phyloP scores from a whole-genome alignment of 1,140 invertebrate species.

The Daktulosphaira vitifoliae region DNA sequence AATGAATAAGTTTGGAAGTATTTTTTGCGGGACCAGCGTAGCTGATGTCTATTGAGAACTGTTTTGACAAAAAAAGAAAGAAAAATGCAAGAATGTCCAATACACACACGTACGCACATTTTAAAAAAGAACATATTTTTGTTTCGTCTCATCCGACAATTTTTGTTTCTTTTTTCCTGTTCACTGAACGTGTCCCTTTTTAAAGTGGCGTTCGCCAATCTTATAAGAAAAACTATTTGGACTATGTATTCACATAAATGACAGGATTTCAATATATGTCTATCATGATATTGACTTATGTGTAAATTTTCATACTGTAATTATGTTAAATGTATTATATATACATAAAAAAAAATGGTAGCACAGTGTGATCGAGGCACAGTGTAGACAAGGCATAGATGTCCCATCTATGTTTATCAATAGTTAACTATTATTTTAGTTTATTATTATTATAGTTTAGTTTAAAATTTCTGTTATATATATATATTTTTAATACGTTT shows the following conservation, averaged over 20 bases:
- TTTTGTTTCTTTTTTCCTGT: conserved; percentile 22
- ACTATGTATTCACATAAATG: not conserved
- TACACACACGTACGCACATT: not conserved
- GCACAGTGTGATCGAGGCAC: too few species aligned
- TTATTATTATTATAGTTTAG: too few species aligned
- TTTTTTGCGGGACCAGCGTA: not conserved
- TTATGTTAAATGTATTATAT: too few species aligned
- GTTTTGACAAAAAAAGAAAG: not conserved
- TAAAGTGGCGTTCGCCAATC: conserved; percentile 4
- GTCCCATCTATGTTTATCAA: too few species aligned
- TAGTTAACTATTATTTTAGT: too few species aligned
- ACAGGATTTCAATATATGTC: too few species aligned
- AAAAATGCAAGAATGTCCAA: conserved; percentile 14
- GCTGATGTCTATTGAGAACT: conserved; percentile 1
- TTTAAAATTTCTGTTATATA: too few species aligned
- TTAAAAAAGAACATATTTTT: not conserved
- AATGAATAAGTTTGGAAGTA: conserved; percentile 18
- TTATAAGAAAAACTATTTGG: conserved; percentile 21
- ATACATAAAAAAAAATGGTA: too few species aligned
- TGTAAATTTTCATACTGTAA: too few species aligned
- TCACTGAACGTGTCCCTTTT: conserved; percentile 19
- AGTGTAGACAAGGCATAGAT: too few species aligned
- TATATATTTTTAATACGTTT: too few species aligned
- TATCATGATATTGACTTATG: too few species aligned
- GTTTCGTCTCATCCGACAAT: not conserved